Evolutionary conservation across 2,113 vertebrate species (phyloP).

Genomic region (Phocoena phocoena): DNA sequence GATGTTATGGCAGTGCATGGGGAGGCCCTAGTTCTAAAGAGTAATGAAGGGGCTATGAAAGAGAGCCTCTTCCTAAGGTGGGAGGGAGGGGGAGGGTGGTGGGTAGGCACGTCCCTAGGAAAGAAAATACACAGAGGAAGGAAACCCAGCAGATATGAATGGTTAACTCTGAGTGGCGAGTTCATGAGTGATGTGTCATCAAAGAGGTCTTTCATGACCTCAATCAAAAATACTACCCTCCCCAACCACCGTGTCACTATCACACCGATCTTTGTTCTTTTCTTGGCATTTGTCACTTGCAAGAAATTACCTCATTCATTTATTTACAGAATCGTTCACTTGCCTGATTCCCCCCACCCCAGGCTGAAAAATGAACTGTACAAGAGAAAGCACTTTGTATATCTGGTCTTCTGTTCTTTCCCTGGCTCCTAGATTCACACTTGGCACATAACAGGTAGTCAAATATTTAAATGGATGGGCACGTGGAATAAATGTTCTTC

Average conservation of each 20-base stretch:
- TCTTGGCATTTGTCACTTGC: background rate
- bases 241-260: background rate
- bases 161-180: background rate
- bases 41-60: background rate
- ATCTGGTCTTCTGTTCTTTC: slow-evolving; percentile 24
- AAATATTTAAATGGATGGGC: background rate
- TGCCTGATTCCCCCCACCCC: background rate
- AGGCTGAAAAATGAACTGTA: background rate
- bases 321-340: background rate
- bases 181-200: background rate
- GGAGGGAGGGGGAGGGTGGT: background rate
- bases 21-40: slow-evolving; percentile 49
- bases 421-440: background rate
- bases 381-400: background rate
- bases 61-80: background rate
- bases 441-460: background rate
- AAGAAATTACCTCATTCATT: background rate
- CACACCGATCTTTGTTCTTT: background rate
- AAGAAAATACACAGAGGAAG: background rate
- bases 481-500: background rate
- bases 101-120: background rate
- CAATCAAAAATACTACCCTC: background rate
- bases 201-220: background rate
- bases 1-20: slow-evolving; percentile 52
- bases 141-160: background rate